A percentile compares a stretch with the other conserved stretches of the same genome.
Conservation (phyloP, 2,797 vertebrate species). For the Propithecus perrieri region DNA sequence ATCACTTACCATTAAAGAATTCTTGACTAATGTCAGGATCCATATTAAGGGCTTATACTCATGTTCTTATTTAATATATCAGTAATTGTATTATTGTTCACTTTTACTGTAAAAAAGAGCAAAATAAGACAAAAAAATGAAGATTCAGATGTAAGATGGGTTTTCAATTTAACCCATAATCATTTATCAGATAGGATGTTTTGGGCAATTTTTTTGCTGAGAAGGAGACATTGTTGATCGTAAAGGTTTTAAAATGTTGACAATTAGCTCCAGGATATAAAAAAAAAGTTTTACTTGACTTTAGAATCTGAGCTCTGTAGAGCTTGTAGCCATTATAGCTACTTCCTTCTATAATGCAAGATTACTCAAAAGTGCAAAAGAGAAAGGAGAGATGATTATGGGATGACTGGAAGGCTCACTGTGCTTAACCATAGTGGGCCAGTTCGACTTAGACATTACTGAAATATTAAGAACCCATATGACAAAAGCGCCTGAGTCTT, state of each 20-base stretch:
- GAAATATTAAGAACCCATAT: neutral
- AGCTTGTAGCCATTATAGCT: neutral
- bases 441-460: neutral
- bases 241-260: neutral
- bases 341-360: neutral
- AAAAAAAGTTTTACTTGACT: neutral
- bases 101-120: neutral
- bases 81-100: neutral
- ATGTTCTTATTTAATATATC: neutral
- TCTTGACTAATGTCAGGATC: neutral
- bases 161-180: neutral
- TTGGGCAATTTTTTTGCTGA: neutral
- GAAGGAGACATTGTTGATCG: neutral
- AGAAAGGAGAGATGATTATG: neutral
- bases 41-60: neutral
- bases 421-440: neutral
- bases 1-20: neutral
- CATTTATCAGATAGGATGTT: neutral
- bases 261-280: neutral
- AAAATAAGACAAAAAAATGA: neutral
- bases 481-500: neutral
- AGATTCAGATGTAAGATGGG: neutral
- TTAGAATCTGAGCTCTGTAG: neutral
- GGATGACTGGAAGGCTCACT: neutral
- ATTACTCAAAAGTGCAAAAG: neutral